Evolutionary conservation across 2,888 invertebrate species (phyloP).

Genomic region (Dione vanillae): DNA sequence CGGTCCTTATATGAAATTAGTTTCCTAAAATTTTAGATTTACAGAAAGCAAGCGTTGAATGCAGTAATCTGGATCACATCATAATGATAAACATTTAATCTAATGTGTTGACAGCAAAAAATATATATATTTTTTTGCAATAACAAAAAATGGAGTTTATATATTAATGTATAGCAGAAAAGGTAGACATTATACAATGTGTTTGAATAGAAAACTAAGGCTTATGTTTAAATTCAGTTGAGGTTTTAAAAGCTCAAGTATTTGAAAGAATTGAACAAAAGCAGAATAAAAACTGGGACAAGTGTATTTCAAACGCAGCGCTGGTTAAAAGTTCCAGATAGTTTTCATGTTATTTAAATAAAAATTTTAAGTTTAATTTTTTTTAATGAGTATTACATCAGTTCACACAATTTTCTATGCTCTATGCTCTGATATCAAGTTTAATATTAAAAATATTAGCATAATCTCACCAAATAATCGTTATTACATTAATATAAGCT

Average conservation of each 20-base stretch:
- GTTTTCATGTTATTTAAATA: not conserved
- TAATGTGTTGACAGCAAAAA: not conserved
- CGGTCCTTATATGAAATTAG: not conserved
- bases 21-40: not conserved
- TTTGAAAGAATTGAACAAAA: slow-evolving; percentile 9
- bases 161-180: not conserved
- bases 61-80: slow-evolving; percentile 1
- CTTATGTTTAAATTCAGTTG: slow-evolving; percentile 6
- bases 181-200: slow-evolving; percentile 1
- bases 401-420: too few relatives aligned
- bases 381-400: too few relatives aligned
- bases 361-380: too few relatives aligned
- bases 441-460: too few relatives aligned
- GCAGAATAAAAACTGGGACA: slow-evolving; percentile 9
- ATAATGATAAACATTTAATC: slow-evolving; percentile 17
- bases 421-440: too few relatives aligned
- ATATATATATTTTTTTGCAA: slow-evolving; percentile 3
- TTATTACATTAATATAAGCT: too few relatives aligned
- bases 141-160: not conserved
- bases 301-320: not conserved
- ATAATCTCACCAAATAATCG: too few relatives aligned
- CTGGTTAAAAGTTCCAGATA: not conserved
- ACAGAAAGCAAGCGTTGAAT: not conserved
- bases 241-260: slow-evolving; percentile 6
- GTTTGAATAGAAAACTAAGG: not conserved